Evolutionary conservation across 1,140 invertebrate species (phyloP), one percentile per base, ranked within the genome.

Genomic region (Aphelinus atriplicis): DNA sequence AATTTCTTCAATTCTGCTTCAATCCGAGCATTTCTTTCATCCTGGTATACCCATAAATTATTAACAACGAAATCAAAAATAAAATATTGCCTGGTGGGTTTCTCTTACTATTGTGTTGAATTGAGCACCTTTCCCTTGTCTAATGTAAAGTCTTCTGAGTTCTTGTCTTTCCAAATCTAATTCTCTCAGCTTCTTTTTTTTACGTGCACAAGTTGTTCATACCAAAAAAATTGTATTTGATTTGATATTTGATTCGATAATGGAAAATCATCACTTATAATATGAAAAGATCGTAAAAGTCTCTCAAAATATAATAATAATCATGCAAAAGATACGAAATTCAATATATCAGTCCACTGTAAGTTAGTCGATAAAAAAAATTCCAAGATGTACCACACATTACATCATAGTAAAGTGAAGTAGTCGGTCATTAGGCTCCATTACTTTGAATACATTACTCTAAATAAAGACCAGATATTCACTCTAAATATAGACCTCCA

Each of bases 11-110:
- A 89, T 87, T 99, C 97, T 82, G 96, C 97, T 84, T 97, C 94
- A 84, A 99, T 99, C 97, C 97, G 99, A 78, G 94, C 93, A 86
- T 99, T 98, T 80, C 98, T 89, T 82, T 99, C 97, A 83, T 97
- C 95, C 84, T 96, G 58, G 58, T 53, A 42, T 2, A 61, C 55
- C 47, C 10, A 72, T 66, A 4, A 26, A 66, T 26, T 26, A 26
- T 26, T 26, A 26, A 26, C 26, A 26, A 26, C 26, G 26, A 0
- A 26, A 26, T 26, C 26, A 26, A 26, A 26, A 26, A 26, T 26
- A 26, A 26, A 26, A 26, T 26, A 26, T 26, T 26, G 26, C 26
- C 77, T 43, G 57, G 7, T 65, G 42, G 43, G 48, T 64, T 55
- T 9, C 51, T 7, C 60, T 73, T 84, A 86, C 86, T 80, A 83